phyloP scores from a whole-genome alignment of 1,140 invertebrate species.

The Leptopilina clavipes region DNA sequence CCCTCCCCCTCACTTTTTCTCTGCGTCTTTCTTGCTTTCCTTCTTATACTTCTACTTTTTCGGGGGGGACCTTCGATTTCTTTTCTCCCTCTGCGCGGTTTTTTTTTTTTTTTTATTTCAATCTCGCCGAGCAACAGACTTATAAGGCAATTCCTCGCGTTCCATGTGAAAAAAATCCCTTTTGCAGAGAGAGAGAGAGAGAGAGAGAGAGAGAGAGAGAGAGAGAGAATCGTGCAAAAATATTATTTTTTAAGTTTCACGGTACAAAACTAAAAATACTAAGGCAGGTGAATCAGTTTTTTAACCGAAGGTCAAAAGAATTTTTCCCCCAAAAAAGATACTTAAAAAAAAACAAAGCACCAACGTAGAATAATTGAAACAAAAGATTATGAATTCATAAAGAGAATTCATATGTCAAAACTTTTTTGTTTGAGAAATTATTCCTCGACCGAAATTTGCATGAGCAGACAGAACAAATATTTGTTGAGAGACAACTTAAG shows the following conservation, averaged over 20 bases:
- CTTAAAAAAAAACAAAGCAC: too few relatives aligned
- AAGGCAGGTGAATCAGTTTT: too few relatives aligned
- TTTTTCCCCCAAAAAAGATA: too few relatives aligned
- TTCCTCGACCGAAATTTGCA: background rate
- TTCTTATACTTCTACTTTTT: constrained; percentile 43
- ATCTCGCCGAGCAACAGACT: constrained; percentile 58
- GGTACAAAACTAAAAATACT: too few relatives aligned
- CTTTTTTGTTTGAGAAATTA: background rate
- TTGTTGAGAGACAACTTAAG: constrained; percentile 1
- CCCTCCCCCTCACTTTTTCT: too few relatives aligned
- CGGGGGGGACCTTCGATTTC: constrained; percentile 49
- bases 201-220: background rate
- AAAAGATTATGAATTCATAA: background rate
- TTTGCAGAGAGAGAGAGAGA: too few relatives aligned
- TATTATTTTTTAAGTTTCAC: too few relatives aligned
- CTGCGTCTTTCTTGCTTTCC: constrained; percentile 37
- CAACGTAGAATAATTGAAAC: too few relatives aligned
- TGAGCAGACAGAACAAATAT: background rate
- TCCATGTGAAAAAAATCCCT: constrained; percentile 66
- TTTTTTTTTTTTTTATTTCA: constrained; percentile 40
- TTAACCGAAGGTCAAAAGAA: too few relatives aligned
- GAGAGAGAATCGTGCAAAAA: too few relatives aligned
- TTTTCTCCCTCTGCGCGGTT: constrained; percentile 48
- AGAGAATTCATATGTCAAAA: background rate
- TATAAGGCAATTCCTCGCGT: constrained; percentile 71